Evolutionary conservation across 2,888 invertebrate species (phyloP), one percentile per base, ranked within the genome.

Genomic region (Marronus borbonicus): DNA sequence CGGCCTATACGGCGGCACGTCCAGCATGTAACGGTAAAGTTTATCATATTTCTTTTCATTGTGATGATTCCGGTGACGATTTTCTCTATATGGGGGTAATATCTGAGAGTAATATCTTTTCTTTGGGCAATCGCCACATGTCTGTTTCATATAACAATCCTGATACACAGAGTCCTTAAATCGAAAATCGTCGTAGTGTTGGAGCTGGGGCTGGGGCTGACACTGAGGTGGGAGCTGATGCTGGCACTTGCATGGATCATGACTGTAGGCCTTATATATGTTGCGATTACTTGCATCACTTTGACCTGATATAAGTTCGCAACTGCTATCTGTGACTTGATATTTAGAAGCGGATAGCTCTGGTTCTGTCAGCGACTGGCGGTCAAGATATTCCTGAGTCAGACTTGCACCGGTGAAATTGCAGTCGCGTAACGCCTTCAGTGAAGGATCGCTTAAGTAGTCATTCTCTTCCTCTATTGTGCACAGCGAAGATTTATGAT

Each of bases 31-130:
- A 8, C 36, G 12, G 24, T 62, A 76, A 24, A 58, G 50, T 12
- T n/a, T 50, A 10, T 68, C 52, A 20, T 1, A 20, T 2, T 24
- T 28, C 14, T 14, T 50, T 50, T 28, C 50, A 1, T 5, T 20
- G 55, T 3, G n/a, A n/a, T 12, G 7, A 62, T 24, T 50, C 24
- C 50, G 49, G 31, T 10, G 24, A 12, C 28, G 60, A 28, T 20
- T 20, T 44, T 49, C 24, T 20, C 60, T 49, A 36, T 49, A 44
- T 7, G 39, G 20, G 10, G 14, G 31, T 17, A 31, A 36, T 28
- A 70, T n/a, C 10, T 55, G 28, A 5, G 72, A 7, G n/a, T 74
- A 74, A 44, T 74, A 74, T 10, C 72, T 39, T 24, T 44, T 74
- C 28, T 60, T 74, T 5, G 72, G 72, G 24, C 72, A 74, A 58